phyloP scores from a whole-genome alignment of 2,797 vertebrate genomes.

The Parotocinclus haroldoi region DNA sequence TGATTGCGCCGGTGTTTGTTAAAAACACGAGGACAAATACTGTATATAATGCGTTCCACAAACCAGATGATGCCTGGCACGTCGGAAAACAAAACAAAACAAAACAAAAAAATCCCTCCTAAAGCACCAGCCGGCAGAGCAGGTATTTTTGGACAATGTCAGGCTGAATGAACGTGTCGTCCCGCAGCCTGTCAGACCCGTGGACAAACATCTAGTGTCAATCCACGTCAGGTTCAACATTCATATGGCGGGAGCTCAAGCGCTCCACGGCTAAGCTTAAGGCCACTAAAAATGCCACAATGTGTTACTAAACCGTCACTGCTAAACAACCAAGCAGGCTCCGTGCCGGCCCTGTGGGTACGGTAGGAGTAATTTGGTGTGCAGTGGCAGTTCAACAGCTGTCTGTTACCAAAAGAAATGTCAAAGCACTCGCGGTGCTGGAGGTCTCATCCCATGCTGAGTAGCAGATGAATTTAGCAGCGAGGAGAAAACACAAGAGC shows the following conservation, averaged over 20 bases:
- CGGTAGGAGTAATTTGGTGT: conserved; percentile 52
- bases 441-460: conserved; percentile 1
- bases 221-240: conserved; percentile 63
- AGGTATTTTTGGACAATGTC: conserved; percentile 40
- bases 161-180: conserved; percentile 42
- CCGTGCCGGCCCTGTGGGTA: conserved; percentile 61
- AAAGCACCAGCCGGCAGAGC: neutral
- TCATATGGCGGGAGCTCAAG: conserved; percentile 60
- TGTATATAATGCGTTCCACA: no score
- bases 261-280: conserved; percentile 60
- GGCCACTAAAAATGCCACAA: conserved; percentile 71
- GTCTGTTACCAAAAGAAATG: conserved; percentile 40
- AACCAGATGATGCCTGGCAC: no score
- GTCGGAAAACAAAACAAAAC: no score
- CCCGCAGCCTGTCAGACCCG: conserved; percentile 56
- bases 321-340: conserved; percentile 60
- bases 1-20: no score
- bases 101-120: no score
- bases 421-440: conserved; percentile 31
- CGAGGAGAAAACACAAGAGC: neutral
- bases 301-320: conserved; percentile 61
- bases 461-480: conserved; percentile 5
- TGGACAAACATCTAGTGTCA: conserved; percentile 66
- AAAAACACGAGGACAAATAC: no score
- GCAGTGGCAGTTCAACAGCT: conserved; percentile 19